Percentiles rank a stretch among this genome's conserved stretches.
phyloP scores from a whole-genome alignment of 2,888 invertebrate species.

The Yponomeuta cagnagella region DNA sequence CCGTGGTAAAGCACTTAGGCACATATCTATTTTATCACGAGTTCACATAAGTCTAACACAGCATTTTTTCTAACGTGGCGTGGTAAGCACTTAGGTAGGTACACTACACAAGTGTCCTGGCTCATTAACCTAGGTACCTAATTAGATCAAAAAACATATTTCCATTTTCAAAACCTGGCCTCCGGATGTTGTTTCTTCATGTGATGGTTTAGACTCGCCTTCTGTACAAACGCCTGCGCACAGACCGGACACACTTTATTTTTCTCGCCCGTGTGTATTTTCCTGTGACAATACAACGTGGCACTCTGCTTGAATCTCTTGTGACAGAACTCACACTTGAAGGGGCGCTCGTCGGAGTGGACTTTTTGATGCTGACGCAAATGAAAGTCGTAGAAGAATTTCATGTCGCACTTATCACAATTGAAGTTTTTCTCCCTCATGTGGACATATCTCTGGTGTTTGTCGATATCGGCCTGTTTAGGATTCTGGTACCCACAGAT shows the following conservation, averaged over 20 bases:
- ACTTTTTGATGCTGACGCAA: conserved; percentile 22
- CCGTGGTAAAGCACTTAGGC: background rate
- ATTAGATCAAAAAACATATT: no score
- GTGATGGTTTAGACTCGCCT: conserved; percentile 19
- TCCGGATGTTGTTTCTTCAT: conserved; percentile 17
- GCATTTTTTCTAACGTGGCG: background rate
- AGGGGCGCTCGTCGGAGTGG: conserved; percentile 29
- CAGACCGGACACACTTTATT: conserved; percentile 54
- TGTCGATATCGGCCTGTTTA: conserved; percentile 4
- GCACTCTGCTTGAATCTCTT: conserved; percentile 31
- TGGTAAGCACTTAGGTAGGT: no score
- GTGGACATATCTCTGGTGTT: conserved; percentile 10
- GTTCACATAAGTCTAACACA: background rate
- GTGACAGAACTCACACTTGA: conserved; percentile 34
- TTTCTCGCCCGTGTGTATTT: conserved; percentile 50
- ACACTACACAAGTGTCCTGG: no score
- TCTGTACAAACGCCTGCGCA: conserved; percentile 43
- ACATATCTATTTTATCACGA: background rate
- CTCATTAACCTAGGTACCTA: no score
- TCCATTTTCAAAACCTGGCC: background rate
- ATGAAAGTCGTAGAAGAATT: background rate
- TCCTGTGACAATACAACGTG: conserved; percentile 24
- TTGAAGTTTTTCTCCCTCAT: conserved; percentile 10
- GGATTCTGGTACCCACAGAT: conserved; percentile 23
- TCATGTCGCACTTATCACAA: conserved; percentile 13